These are phyloP conservation scores for Apolygus lucorum DNA, from an alignment of 1,140 invertebrate genomes.

Conservation along the genomic window DNA sequence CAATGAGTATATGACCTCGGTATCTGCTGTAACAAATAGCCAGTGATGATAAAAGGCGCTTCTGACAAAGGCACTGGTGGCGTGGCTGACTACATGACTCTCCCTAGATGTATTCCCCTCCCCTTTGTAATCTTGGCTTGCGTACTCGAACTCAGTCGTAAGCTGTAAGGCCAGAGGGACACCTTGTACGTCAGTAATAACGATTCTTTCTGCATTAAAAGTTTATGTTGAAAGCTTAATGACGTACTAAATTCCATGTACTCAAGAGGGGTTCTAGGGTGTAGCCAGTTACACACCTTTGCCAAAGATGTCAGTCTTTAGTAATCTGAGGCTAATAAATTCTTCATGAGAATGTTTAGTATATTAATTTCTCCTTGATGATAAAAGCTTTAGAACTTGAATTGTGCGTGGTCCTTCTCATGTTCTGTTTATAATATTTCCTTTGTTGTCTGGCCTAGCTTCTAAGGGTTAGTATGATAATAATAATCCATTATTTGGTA, in stretches of 20 bases:
- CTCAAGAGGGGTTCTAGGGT: not conserved
- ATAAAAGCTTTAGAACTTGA: too few relatives aligned
- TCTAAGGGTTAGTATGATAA: too few relatives aligned
- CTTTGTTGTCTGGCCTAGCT: too few relatives aligned
- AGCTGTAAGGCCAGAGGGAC: not conserved
- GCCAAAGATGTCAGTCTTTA: slow-evolving; percentile 15
- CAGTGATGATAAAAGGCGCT: not conserved
- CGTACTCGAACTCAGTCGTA: not conserved
- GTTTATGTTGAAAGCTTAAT: not conserved
- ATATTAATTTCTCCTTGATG: too few relatives aligned
- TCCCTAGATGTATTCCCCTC: not conserved
- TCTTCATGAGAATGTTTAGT: too few relatives aligned
- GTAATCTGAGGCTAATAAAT: not conserved
- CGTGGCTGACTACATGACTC: not conserved
- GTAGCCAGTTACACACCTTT: not conserved
- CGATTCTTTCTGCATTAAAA: too few relatives aligned
- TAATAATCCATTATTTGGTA: too few relatives aligned
- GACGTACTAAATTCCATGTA: not conserved
- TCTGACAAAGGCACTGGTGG: not conserved
- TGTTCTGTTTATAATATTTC: too few relatives aligned
- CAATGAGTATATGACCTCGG: too few relatives aligned
- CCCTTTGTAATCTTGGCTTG: not conserved
- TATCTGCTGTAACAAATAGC: too few relatives aligned
- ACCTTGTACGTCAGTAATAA: too few relatives aligned
- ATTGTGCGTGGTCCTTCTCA: too few relatives aligned